phyloP scores from a whole-genome alignment of 2,113 vertebrate genomes.

The Willisornis vidua region DNA sequence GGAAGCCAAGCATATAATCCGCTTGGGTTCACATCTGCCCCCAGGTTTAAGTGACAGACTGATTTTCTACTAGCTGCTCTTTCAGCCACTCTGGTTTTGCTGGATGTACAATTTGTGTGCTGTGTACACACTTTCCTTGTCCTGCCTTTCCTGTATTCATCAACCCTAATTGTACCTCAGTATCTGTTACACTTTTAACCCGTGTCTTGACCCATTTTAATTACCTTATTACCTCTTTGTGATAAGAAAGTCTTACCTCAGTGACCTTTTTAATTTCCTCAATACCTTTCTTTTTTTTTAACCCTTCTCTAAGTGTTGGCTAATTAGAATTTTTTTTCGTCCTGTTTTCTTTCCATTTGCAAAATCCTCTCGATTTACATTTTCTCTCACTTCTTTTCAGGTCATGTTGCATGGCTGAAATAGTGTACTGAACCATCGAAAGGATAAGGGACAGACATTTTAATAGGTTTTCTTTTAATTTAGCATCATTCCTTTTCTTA shows the following conservation, averaged over 20 bases:
- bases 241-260: slow-evolving; percentile 1
- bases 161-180: neutral
- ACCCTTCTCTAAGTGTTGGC: neutral
- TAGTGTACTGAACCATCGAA: neutral
- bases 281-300: neutral
- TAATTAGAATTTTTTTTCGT: neutral
- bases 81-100: slow-evolving; percentile 30
- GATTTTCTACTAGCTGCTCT: slow-evolving; percentile 63
- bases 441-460: neutral
- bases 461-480: slow-evolving; percentile 37
- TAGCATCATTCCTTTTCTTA: neutral
- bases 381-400: neutral
- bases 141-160: neutral
- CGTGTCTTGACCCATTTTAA: slow-evolving; percentile 15
- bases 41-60: slow-evolving; percentile 59
- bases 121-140: slow-evolving; percentile 1
- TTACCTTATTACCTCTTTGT: neutral
- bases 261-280: slow-evolving; percentile 24
- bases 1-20: slow-evolving; percentile 30
- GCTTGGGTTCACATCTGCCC: slow-evolving; percentile 62
- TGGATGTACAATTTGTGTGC: slow-evolving; percentile 42
- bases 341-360: neutral
- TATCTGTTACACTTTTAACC: neutral
- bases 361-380: neutral
- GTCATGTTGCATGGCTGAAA: neutral